Evolutionary conservation across 2,797 vertebrate genomes (phyloP), one percentile per base, ranked within the genome.

Genomic region (Heterohyrax brucei): DNA sequence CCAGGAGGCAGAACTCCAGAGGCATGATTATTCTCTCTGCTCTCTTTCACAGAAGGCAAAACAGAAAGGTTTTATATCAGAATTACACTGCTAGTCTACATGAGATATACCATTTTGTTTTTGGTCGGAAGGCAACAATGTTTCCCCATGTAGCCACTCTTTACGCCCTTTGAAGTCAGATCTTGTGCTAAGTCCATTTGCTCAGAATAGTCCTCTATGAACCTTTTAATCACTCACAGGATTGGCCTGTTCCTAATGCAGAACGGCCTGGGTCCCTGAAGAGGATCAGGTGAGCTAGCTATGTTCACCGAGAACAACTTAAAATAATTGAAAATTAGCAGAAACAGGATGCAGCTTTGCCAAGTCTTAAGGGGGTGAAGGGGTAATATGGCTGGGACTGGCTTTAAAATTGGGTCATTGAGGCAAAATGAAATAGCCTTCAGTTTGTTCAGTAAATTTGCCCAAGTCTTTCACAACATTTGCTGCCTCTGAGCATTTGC

Each of bases 141-240:
- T 96, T 97, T 59, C 50, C 80, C 24, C 50, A 79, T 80, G 95
- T 96, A 96, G 44, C 91, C 76, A 95, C 87, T 77, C 78, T 4
- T 84, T 92, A 86, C 95, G 28, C 24, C 56, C 94, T 97, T 97
- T 97, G 93, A 97, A 97, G 94, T 95, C 62, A 87, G 91, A 87
- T 93, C 80, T 50, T 96, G 88, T 82, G 80, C 77, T 93, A 96
- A 96, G 72, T 82, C 89, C 89, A 94, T 94, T 95, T 97, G 86
- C 77, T 80, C 21, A 64, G 87, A 91, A 89, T n/a, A 78, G 82
- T 94, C 91, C 50, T 93, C 44, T 83, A 91, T 73, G 93, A 96
- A 94, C 93, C 80, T 44, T 88, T 39, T 95, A 96, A 97, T 94
- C 92, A 79, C 70, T 79, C 70, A 22, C 87, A 96, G 93, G 46